Conservation (phyloP, 1,140 invertebrate species). For the Camponotus floridanus region DNA sequence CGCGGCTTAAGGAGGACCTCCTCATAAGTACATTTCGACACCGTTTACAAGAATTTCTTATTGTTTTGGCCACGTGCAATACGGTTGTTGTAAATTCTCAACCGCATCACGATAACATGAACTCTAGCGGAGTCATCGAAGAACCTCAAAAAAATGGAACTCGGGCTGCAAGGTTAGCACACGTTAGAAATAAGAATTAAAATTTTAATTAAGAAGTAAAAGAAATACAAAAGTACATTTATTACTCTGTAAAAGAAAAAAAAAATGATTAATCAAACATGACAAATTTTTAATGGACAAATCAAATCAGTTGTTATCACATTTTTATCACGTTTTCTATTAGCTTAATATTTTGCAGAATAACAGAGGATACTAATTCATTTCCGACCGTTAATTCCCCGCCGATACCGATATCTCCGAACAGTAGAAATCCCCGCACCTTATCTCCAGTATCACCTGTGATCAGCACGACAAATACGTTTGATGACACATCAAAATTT, state of each 20-base stretch:
- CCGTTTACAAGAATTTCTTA: slow-evolving; percentile 95
- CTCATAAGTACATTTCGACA: slow-evolving; percentile 83
- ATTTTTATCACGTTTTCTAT: not conserved
- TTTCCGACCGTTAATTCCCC: slow-evolving; percentile 80
- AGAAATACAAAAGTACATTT: not conserved
- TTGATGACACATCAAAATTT: slow-evolving; percentile 62
- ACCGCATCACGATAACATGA: slow-evolving; percentile 96
- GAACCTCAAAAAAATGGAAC: slow-evolving; percentile 79
- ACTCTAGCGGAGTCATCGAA: slow-evolving; percentile 91
- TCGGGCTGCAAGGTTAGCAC: slow-evolving; percentile 70
- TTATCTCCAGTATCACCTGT: slow-evolving; percentile 69
- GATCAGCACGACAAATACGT: slow-evolving; percentile 48
- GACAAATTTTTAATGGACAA: not conserved
- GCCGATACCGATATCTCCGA: slow-evolving; percentile 70
- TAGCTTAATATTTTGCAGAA: slow-evolving; percentile 81
- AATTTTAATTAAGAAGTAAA: not conserved
- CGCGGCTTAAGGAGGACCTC: slow-evolving; percentile 90
- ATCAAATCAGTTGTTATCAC: not conserved
- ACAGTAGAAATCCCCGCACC: slow-evolving; percentile 38
- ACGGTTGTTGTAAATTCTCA: slow-evolving; percentile 97
- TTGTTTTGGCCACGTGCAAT: slow-evolving; percentile 97
- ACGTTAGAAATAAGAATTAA: not conserved
- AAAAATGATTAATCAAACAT: not conserved
- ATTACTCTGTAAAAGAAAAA: not conserved
- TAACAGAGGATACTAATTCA: slow-evolving; percentile 91